phyloP scores from a whole-genome alignment of 2,113 vertebrate species.

The Crotalus helleri region DNA sequence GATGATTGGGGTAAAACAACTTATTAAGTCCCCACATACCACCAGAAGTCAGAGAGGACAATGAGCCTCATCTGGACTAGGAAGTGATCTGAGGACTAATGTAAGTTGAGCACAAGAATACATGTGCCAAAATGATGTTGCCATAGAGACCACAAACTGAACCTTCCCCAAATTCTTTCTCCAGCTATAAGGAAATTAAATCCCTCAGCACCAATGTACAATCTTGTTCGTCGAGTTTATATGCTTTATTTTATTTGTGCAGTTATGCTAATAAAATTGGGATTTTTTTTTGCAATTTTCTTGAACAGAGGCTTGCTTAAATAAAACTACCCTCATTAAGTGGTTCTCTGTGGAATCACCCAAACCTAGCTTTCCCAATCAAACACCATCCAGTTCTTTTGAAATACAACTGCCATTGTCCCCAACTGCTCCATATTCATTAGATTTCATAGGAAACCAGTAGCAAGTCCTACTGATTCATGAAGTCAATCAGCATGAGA shows the following conservation, averaged over 20 bases:
- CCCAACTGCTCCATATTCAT: neutral
- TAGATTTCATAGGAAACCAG: neutral
- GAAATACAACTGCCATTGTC: neutral
- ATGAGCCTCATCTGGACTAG: neutral
- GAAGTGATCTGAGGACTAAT: neutral
- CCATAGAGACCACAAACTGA: neutral
- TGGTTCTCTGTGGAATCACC: neutral
- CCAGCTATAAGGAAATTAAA: neutral
- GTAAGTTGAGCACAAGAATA: neutral
- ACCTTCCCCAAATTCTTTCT: neutral
- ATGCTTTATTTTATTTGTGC: neutral
- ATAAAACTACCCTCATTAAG: neutral
- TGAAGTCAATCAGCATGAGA: neutral
- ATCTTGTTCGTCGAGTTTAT: neutral
- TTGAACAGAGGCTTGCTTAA: neutral
- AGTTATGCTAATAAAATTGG: neutral
- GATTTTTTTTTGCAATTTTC: neutral
- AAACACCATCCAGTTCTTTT: neutral
- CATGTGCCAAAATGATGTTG: neutral
- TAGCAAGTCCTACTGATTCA: neutral
- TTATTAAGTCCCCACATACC: neutral
- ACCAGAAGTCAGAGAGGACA: neutral
- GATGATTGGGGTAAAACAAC: neutral
- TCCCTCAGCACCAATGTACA: neutral
- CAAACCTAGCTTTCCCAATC: neutral